Base-by-base conservation (phyloP, 1,140 invertebrate genomes). In the Ectropis grisescens region DNA sequence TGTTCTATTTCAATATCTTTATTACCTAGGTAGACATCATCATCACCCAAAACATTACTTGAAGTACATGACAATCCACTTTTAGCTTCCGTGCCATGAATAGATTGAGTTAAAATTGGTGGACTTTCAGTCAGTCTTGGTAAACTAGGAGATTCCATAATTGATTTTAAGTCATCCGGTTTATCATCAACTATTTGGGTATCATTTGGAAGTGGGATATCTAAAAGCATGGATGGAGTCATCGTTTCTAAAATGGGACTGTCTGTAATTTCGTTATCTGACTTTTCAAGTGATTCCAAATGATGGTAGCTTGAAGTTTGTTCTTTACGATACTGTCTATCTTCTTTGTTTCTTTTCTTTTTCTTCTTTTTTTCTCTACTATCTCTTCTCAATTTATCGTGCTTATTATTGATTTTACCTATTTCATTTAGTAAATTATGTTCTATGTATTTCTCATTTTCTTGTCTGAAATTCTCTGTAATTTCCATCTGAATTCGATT, bases 311-410 rank as follows among this genome's bases (percentile, higher is more conserved):
- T 84, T 40, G 91, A 85, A 41, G 90, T 86, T 53, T 90, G 87
- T 19, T 88, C 85, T 53, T 87, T 87, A n/a, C 88, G 82, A 45
- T 82, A 86, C 33, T 88, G 87, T 49, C 87, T 86, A 37, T 93
- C 91, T 52, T 93, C 92, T 56, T 90, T 92, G 11, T 87, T 91
- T 51, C 89, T 91, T 56, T 93, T 93, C 30, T 92, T 87, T 54
- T 93, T 93, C 69, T 93, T 93, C 59, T 91, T 92, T 60, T 90
- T 92, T 44, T 92, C 90, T 50, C 89, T 89, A 11, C 83, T 76
- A 40, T 91, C 90, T 56, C 87, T 88, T 42, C 85, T 87, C 8
- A 54, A 22, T 52, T 57, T 76, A 14, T 82, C 78, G 40, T 68
- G 58, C 39, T 85, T 85, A 9, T 78, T 64, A 0, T 57, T 56